phyloP scores from a whole-genome alignment of 2,113 vertebrate genomes.

The Conger conger region DNA sequence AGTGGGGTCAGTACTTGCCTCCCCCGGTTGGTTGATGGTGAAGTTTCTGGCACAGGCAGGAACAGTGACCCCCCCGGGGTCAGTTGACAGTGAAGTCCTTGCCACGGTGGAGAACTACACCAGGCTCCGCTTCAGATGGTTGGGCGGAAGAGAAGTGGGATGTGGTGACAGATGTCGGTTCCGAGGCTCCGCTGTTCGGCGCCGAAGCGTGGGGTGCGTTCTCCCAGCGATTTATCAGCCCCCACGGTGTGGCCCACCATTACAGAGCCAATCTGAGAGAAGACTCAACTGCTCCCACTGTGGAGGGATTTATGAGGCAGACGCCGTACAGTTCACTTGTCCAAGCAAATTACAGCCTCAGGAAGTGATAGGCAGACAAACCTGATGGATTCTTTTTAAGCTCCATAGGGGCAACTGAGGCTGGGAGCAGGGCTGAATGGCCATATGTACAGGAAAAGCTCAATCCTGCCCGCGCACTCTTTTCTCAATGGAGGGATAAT shows the following conservation, averaged over 20 bases:
- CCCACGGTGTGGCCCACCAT: background rate
- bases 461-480: background rate
- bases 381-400: constrained; percentile 58
- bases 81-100: background rate
- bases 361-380: constrained; percentile 50
- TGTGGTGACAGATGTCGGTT: constrained; percentile 14
- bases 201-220: background rate
- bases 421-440: background rate
- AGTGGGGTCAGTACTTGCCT: no score
- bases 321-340: constrained; percentile 22
- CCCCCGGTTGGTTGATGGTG: no score
- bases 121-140: background rate
- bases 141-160: background rate
- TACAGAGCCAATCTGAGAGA: constrained; percentile 6
- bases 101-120: background rate
- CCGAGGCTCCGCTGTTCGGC: background rate
- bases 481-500: background rate
- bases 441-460: background rate
- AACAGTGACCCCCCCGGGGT: background rate
- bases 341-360: constrained; percentile 53
- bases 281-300: constrained; percentile 14
- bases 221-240: constrained; percentile 16
- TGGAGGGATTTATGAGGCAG: constrained; percentile 15
- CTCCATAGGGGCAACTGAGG: constrained; percentile 43
- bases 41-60: background rate